Base-by-base conservation (phyloP, 1,140 invertebrate genomes). In the Mylabris phalerata region DNA sequence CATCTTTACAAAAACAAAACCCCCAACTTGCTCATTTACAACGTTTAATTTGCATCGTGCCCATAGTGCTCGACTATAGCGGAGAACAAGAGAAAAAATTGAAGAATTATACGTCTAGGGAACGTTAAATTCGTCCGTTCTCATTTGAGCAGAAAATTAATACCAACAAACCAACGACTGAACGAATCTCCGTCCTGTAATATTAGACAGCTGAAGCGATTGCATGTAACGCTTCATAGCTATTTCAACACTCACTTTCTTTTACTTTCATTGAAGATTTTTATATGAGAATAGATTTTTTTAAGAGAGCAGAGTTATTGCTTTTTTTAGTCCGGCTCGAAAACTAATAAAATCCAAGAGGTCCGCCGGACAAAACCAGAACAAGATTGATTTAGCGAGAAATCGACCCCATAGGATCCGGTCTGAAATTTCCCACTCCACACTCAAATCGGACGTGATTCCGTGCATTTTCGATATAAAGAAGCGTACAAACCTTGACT, bases 21-120 rank as follows among this genome's bases (percentile, higher is more conserved):
- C 42, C 45, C 46, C 39, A 54, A 44, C 10, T 26, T 13, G 46
- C 51, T 44, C 51, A 54, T 54, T 54, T 54, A 46, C 51, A 40
- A 45, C 51, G 13, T 46, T 54, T 54, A 54, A 54, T 54, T 54
- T 54, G 51, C 51, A 39, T 54, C 46, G 46, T 54, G 19, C 19
- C 19, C 19, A 1, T 19, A 19, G 19, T 19, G 19, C 19, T 1
- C 19, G 19, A 19, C 19, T 2, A 19, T 19, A 46, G 19, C 6
- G 7, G 25, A 52, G n/a, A 52, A 27, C 42, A 52, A 44, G 4
- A 32, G 7, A 32, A 32, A 32, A 32, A 32, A 19, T 19, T 19
- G 19, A 19, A 19, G 19, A 19, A 19, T 19, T 19, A 19, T 19
- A 41, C 27, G 13, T 9, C 49, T 52, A 0, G 45, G 41, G 41